phyloP scores from a whole-genome alignment of 1,140 invertebrate genomes.

The Formica selysi region DNA sequence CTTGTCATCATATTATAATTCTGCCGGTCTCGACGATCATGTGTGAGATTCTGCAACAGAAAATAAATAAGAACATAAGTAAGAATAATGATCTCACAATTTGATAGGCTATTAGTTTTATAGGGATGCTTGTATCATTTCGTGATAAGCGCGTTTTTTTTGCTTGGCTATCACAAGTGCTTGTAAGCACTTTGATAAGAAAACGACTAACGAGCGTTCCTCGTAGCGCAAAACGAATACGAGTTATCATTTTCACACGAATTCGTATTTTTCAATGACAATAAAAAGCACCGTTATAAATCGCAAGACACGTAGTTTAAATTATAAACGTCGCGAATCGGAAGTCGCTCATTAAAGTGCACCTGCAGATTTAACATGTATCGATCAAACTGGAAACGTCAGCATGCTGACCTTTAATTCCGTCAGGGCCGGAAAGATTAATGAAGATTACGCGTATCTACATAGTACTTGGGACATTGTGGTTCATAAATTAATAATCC shows the following conservation, averaged over 20 bases:
- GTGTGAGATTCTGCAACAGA: constrained; percentile 43
- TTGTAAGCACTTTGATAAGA: neutral
- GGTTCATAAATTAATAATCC: constrained; percentile 20
- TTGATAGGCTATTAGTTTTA: neutral
- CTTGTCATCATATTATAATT: neutral
- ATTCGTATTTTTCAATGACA: constrained; percentile 32
- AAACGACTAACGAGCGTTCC: neutral
- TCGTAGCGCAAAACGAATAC: neutral
- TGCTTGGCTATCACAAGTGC: neutral
- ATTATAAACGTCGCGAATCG: constrained; percentile 68
- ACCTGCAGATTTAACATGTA: constrained; percentile 68
- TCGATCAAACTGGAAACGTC: constrained; percentile 67
- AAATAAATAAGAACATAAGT: neutral
- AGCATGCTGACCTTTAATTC: constrained; percentile 62
- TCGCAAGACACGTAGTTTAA: constrained; percentile 53
- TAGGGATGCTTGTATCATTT: neutral
- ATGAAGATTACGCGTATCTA: constrained; percentile 31
- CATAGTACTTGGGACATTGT: neutral
- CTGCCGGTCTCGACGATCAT: neutral
- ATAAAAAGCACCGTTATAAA: constrained; percentile 64
- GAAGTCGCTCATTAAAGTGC: constrained; percentile 71
- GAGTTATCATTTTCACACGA: neutral
- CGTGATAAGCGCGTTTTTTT: neutral
- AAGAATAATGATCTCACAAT: neutral
- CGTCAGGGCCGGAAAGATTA: constrained; percentile 34